Percentiles rank a stretch among this genome's conserved stretches.
These are phyloP conservation scores for Diplolepis rosae DNA, from an alignment of 2,888 invertebrate genomes.

Conservation along the genomic window DNA sequence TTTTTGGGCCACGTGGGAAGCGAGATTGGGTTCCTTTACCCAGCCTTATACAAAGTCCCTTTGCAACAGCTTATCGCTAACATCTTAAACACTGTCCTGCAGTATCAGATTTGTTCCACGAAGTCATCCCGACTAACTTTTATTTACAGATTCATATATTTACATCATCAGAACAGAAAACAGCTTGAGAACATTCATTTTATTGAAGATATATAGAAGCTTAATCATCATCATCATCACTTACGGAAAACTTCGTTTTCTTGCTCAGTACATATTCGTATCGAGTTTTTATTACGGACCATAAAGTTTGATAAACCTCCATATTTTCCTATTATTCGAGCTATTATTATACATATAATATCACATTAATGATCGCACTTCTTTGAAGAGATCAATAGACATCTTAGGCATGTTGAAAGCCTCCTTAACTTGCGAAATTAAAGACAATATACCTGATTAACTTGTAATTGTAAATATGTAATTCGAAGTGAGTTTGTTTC, in stretches of 20 bases:
- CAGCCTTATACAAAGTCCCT: slow-evolving; percentile 30
- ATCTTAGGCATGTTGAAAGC: background rate
- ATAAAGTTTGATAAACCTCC: slow-evolving; percentile 5
- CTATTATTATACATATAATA: background rate
- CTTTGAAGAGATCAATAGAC: background rate
- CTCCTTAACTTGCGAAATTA: background rate
- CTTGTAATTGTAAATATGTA: background rate
- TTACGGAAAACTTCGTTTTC: slow-evolving; percentile 22
- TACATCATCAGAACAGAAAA: background rate
- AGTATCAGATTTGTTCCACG: slow-evolving; percentile 30
- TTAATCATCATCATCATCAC: too few relatives aligned
- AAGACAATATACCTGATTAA: background rate
- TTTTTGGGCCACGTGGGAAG: slow-evolving; percentile 30
- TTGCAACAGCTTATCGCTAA: slow-evolving; percentile 24
- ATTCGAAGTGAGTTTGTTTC: slow-evolving; percentile 17
- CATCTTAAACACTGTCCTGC: slow-evolving; percentile 27
- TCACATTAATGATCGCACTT: slow-evolving; percentile 5
- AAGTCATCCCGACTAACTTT: slow-evolving; percentile 26
- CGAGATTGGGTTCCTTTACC: slow-evolving; percentile 28
- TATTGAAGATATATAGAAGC: too few relatives aligned
- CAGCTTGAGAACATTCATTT: background rate
- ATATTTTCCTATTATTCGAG: background rate
- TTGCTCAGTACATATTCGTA: slow-evolving; percentile 1
- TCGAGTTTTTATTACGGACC: slow-evolving; percentile 1
- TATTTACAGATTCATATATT: slow-evolving; percentile 27